phyloP scores from a whole-genome alignment of 2,797 vertebrate species.

The Dallia pectoralis region DNA sequence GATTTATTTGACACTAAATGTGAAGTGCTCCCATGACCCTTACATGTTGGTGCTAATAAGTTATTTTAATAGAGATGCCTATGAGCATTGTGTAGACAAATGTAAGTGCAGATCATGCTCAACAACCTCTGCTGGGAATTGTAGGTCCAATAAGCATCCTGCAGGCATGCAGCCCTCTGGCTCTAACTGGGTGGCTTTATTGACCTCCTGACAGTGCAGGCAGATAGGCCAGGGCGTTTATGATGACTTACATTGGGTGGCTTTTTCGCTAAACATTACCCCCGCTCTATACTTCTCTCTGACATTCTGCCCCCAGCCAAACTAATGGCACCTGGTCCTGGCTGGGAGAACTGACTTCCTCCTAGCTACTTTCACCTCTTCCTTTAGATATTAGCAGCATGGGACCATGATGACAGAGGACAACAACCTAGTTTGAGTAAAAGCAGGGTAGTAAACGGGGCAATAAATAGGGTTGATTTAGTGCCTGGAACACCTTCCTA shows the following conservation, averaged over 20 bases:
- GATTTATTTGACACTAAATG: too few species aligned
- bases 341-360: constrained; percentile 44
- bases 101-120: too few species aligned
- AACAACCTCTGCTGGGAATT: too few species aligned
- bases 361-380: constrained; percentile 33
- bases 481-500: constrained; percentile 52
- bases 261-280: constrained; percentile 6
- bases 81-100: too few species aligned
- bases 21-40: too few species aligned
- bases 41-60: too few species aligned
- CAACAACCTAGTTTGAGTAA: constrained; percentile 40
- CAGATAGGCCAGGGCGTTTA: constrained; percentile 13
- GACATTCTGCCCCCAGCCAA: constrained; percentile 2
- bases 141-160: neutral
- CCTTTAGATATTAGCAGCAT: constrained; percentile 28
- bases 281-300: constrained; percentile 7
- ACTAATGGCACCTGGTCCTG: constrained; percentile 16
- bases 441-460: constrained; percentile 34
- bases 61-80: too few species aligned
- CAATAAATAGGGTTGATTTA: constrained; percentile 51
- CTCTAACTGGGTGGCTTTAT: neutral
- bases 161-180: neutral
- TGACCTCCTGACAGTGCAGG: neutral
- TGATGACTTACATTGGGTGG: constrained; percentile 24
- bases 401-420: constrained; percentile 12